phyloP scores from a whole-genome alignment of 2,888 invertebrate genomes.

The Poecilobothrus nobilitatus region DNA sequence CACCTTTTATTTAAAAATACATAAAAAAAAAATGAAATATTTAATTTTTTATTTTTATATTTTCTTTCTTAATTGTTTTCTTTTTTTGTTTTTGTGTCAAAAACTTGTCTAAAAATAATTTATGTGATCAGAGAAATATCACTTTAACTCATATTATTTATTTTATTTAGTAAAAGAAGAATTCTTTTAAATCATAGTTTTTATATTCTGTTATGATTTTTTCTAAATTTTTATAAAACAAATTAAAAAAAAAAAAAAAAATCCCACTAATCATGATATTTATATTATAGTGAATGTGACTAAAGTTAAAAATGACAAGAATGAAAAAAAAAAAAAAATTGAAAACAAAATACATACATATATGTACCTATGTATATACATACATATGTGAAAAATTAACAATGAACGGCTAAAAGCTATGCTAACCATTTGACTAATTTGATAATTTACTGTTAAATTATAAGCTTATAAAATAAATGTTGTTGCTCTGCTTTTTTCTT shows the following conservation, averaged over 20 bases:
- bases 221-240: not conserved
- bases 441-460: constrained; percentile 6
- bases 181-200: too few species aligned
- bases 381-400: too few species aligned
- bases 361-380: too few species aligned
- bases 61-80: too few species aligned
- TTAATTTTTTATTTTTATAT: too few species aligned
- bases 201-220: not conserved
- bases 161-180: too few species aligned
- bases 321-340: not conserved
- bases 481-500: not conserved
- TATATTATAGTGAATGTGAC: not conserved
- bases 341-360: not conserved
- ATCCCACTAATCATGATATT: too few species aligned
- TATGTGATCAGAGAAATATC: not conserved
- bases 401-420: not conserved
- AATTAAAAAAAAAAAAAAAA: not conserved
- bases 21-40: too few species aligned
- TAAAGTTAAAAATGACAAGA: not conserved
- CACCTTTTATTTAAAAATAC: too few species aligned
- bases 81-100: too few species aligned
- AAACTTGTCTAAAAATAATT: not conserved
- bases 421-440: constrained; percentile 6
- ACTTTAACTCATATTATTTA: too few species aligned
- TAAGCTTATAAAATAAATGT: not conserved